Base-by-base conservation (phyloP, 2,888 invertebrate genomes). In the Charanyca ferruginea region DNA sequence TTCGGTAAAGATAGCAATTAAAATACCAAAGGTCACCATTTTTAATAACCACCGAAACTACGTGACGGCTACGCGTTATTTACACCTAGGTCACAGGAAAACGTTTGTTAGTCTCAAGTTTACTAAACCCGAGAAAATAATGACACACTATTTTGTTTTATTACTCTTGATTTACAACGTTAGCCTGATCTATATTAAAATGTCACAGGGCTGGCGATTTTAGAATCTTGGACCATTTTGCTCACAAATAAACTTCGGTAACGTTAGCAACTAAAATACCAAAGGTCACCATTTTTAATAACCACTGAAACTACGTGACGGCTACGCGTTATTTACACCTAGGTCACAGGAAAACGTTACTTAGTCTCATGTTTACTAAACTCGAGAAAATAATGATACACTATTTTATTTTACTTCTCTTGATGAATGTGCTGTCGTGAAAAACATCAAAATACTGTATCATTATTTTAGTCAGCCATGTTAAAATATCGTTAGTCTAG, bases 341-440 rank as follows among this genome's bases (percentile, higher is more conserved):
- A 61, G 42, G 47, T 47, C 16, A 18, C 13, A 59, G 35, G 22
- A 73, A 65, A 60, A 35, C 25, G 8, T 47, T 38, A 49, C 9
- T 57, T 65, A 45, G 38, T 66, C 42, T 54, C 69, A 71, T 82
- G 75, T 79, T 84, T 77, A 77, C 70, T 69, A 74, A 81, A 70
- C 67, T 67, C 79, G 73, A 73, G 66, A 80, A 83, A 87, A 86
- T 85, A 87, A 85, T 86, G 81, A 82, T 69, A 81, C 71, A 78
- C 66, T 80, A 66, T 80, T 77, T 80, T 76, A 77, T 81, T 84
- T 75, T 67, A 77, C 62, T 73, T 75, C 49, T 45, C 38, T 52
- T 73, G 70, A 80, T 81, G 80, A 72, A 80, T 73, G 59, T 58
- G 66, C 45, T 55, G 67, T 75, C 67, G 59, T 69, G 67, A 65